Evolutionary conservation across 1,140 invertebrate species (phyloP), one percentile per base, ranked within the genome.

Genomic region (Microplitis mediator): DNA sequence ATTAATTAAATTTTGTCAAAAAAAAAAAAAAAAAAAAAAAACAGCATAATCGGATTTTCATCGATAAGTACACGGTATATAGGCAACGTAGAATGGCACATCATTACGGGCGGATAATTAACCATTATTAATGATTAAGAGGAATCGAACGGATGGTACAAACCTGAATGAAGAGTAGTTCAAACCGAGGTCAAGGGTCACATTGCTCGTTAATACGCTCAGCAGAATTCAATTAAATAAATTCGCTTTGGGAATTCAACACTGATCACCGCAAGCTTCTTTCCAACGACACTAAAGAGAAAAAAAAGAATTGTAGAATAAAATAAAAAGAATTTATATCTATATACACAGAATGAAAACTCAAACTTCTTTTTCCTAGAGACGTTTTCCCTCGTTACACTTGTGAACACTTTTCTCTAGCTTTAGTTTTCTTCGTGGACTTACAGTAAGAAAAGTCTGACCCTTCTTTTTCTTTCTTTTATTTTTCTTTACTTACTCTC

Each of bases 221-320:
- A 58, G 58, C 73, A 76, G 68, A 69, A 79, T 78, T 79, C 78
- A 77, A 81, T 81, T 80, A 81, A 71, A 78, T 78, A 74, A 79
- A 81, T 78, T 80, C 75, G 64, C 69, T 65, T 58, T 50, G 74
- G 64, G 74, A 78, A 76, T 77, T 73, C 77, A 71, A 71, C 62
- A 69, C 52, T 68, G 63, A 75, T 75, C 77, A 74, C 70, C 72
- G 64, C 72, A 77, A 73, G 69, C 69, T 62, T 45, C 45, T 51
- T 50, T 70, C 58, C 39, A 45, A 39, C 9, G 56, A 50, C 14
- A 13, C 60, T 69, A 14, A 31, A 54, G 34, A 35, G 16, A 16
- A 36, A 60, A 45, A 50, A 61, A 69, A 36, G 23, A 50, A 45
- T 23, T 45, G 23, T 60, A 16, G n/a, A 45, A 35, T 34, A 51